Evolutionary conservation across 2,888 invertebrate genomes (phyloP).

Genomic region (Troides aeacus): DNA sequence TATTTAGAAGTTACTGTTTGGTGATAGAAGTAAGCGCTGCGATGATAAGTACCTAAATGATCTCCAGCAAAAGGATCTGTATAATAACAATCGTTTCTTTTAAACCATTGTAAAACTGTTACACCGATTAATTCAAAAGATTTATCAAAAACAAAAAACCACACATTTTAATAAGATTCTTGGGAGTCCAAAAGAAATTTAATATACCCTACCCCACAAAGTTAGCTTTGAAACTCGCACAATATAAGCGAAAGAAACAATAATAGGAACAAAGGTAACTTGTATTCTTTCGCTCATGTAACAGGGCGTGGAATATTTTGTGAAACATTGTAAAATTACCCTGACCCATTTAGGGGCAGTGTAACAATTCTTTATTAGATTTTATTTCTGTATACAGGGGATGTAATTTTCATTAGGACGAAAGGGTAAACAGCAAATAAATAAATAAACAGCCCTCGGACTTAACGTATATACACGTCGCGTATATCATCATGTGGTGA

Average conservation of each 20-base stretch:
- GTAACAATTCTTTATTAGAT: slow-evolving; percentile 14
- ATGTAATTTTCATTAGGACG: slow-evolving; percentile 12
- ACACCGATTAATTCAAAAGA: neutral
- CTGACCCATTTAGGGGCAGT: slow-evolving; percentile 9
- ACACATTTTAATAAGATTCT: neutral
- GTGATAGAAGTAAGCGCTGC: too few relatives aligned
- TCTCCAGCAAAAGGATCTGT: too few relatives aligned
- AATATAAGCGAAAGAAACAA: slow-evolving; percentile 19
- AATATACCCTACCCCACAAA: slow-evolving; percentile 16
- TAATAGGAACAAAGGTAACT: slow-evolving; percentile 14
- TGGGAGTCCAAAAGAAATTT: slow-evolving; percentile 12
- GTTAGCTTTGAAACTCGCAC: slow-evolving; percentile 9
- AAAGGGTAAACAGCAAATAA: neutral
- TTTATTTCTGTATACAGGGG: slow-evolving; percentile 1
- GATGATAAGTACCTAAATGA: too few relatives aligned
- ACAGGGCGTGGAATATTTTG: slow-evolving; percentile 6
- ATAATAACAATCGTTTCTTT: too few relatives aligned
- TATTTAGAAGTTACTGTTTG: too few relatives aligned
- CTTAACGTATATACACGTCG: too few relatives aligned
- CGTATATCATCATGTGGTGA: too few relatives aligned
- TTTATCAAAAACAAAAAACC: neutral
- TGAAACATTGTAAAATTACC: slow-evolving; percentile 18
- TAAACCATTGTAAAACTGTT: too few relatives aligned
- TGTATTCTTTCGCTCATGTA: slow-evolving; percentile 23
- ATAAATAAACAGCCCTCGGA: neutral